Conservation (phyloP, 2,888 invertebrate species). For the Ectemnius continuus region DNA sequence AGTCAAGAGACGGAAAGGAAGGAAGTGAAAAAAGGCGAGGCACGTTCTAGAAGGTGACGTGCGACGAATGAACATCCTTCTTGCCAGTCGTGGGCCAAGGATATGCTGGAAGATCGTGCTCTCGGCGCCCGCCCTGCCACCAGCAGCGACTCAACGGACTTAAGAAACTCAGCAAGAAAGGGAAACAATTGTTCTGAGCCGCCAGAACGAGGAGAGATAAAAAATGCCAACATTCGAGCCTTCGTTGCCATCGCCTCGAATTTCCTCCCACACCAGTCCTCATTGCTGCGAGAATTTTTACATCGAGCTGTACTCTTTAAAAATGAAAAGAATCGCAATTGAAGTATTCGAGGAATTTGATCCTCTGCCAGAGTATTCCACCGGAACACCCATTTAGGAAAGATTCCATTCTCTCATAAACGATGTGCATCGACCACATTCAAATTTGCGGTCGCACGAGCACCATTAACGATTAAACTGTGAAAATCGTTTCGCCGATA, state of each 20-base stretch:
- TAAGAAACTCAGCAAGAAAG: constrained; percentile 19
- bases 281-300: constrained; percentile 46
- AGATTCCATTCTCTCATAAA: too few species aligned
- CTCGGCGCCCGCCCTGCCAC: not conserved
- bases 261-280: constrained; percentile 33
- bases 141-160: not conserved
- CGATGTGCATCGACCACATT: too few species aligned
- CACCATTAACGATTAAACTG: too few species aligned
- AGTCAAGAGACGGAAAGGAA: constrained; percentile 19
- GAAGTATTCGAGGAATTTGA: not conserved
- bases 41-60: constrained; percentile 55
- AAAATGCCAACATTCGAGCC: constrained; percentile 60
- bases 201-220: constrained; percentile 47
- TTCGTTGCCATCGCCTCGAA: constrained; percentile 35
- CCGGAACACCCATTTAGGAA: too few species aligned
- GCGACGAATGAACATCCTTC: constrained; percentile 59
- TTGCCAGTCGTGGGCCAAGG: constrained; percentile 35
- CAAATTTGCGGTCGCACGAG: too few species aligned
- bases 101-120: constrained; percentile 12
- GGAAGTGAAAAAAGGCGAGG: constrained; percentile 35
- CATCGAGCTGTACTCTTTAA: constrained; percentile 52
- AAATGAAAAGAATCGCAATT: constrained; percentile 58
- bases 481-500: too few species aligned
- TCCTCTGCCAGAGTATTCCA: too few species aligned
- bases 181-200: constrained; percentile 64